Evolutionary conservation across 2,113 vertebrate genomes (phyloP), one percentile per base, ranked within the genome.

Genomic region (Corydoras sp.): DNA sequence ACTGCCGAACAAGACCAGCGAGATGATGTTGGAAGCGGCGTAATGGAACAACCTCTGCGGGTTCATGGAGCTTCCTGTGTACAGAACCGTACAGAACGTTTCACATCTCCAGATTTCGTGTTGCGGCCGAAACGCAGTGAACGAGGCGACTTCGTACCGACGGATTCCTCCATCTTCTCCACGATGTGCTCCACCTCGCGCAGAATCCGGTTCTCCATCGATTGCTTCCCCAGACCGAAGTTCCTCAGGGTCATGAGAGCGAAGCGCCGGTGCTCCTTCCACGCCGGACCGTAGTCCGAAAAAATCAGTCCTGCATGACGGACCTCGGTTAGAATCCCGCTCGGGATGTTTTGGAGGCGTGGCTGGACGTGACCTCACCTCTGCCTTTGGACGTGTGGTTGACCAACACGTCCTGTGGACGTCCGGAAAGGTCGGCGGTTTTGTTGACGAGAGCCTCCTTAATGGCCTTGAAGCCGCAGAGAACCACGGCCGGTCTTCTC

Each of bases 181-280:
- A 66, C 30, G 13, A 83, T 3, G n/a, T 84, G 69, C 9, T 78
- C 24, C 7, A 82, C 81, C 77, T 93, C 91, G 59, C 88, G 82
- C 0, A 35, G 66, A 81, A 92, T 86, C 76, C 76, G 83, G 30
- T 86, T 74, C 72, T 91, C 92, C 87, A 92, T 79, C 0, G 89
- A 86, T 79, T 87, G 88, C 78, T 92, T 92, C 77, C 91, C 92
- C 84, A 92, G 79, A 3, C 90, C 91, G 11, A 92, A 91, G 82
- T 89, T 88, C 77, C 85, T 88, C 77, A 94, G 70, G 0, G 88
- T 88, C 62, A 81, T 80, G 24, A 92, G 24, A 0, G 83, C 53
- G 32, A 93, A 94, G 49, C 82, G 87, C 3, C 90, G 83, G 66
- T 82, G 78, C 56, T 92, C 88, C 18, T 78, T 90, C 91, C 91